These are phyloP conservation scores for Pomacea maculata DNA, from an alignment of 1,140 invertebrate species.

Conservation along the genomic window DNA sequence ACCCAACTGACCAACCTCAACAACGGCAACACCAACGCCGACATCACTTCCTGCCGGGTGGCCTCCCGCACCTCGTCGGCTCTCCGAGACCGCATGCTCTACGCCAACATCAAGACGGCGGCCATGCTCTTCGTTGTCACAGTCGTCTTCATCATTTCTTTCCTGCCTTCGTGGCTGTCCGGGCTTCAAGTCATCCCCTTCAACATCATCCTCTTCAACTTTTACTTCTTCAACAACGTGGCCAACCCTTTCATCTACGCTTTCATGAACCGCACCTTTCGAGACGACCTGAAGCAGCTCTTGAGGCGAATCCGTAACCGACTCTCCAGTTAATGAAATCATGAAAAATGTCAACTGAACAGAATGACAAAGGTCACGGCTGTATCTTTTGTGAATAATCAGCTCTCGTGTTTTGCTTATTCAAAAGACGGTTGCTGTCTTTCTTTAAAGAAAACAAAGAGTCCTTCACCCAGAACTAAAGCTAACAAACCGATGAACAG, in stretches of 20 bases:
- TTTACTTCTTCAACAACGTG: constrained; percentile 58
- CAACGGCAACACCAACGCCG: constrained; percentile 20
- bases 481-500: too few relatives aligned
- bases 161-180: constrained; percentile 57
- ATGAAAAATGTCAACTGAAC: too few relatives aligned
- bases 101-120: constrained; percentile 59
- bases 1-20: constrained; percentile 40
- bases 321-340: constrained; percentile 14
- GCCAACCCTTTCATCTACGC: constrained; percentile 61
- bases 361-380: too few relatives aligned
- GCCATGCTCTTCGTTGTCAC: constrained; percentile 60
- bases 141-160: constrained; percentile 55
- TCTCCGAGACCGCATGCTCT: constrained; percentile 40
- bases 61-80: constrained; percentile 24
- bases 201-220: constrained; percentile 50
- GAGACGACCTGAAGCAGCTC: constrained; percentile 50
- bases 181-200: constrained; percentile 35
- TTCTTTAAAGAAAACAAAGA: too few relatives aligned
- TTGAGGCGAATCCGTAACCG: constrained; percentile 32
- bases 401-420: too few relatives aligned
- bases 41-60: neutral
- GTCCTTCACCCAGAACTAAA: too few relatives aligned
- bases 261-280: constrained; percentile 60
- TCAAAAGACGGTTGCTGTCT: too few relatives aligned
- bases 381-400: too few relatives aligned